Percentiles rank a stretch among this genome's conserved stretches.
phyloP scores from a whole-genome alignment of 2,888 invertebrate genomes.

The Urechis unicinctus region DNA sequence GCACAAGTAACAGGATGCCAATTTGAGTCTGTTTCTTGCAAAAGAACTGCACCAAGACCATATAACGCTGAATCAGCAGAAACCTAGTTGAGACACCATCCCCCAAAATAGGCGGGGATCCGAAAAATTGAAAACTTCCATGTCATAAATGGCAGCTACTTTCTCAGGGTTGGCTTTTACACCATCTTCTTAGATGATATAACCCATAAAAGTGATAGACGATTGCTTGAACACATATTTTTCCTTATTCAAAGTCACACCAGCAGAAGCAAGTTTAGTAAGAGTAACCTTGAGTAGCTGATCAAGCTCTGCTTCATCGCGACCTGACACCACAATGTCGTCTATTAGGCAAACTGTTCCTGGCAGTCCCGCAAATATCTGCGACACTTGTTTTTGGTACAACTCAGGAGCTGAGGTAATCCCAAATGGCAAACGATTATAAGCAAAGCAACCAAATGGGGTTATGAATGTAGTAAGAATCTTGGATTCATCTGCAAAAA shows the following conservation, averaged over 20 bases:
- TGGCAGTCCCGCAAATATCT: slow-evolving; percentile 8
- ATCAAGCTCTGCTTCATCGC: no score
- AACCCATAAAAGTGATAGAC: slow-evolving; percentile 19
- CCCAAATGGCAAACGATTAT: slow-evolving; percentile 12
- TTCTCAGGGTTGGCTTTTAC: slow-evolving; percentile 14
- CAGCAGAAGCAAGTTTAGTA: no score
- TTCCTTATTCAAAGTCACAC: no score
- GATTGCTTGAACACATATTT: no score
- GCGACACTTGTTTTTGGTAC: slow-evolving; percentile 14
- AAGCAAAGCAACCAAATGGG: no score
- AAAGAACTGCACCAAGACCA: slow-evolving; percentile 35
- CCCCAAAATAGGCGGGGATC: no score
- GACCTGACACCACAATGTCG: no score
- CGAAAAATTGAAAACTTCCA: no score
- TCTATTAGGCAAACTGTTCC: slow-evolving; percentile 19
- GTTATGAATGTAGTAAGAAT: no score
- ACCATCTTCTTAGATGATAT: slow-evolving; percentile 11
- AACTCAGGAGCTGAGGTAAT: slow-evolving; percentile 10
- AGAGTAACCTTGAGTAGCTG: no score
- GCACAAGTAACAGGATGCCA: slow-evolving; percentile 40
- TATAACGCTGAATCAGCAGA: slow-evolving; percentile 37
- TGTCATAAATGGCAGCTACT: no score
- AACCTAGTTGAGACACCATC: no score
- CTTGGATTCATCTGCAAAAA: slow-evolving; percentile 12
- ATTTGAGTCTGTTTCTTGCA: slow-evolving; percentile 12